Evolutionary conservation across 2,797 vertebrate genomes (phyloP).

Genomic region (Myotis daubentonii): DNA sequence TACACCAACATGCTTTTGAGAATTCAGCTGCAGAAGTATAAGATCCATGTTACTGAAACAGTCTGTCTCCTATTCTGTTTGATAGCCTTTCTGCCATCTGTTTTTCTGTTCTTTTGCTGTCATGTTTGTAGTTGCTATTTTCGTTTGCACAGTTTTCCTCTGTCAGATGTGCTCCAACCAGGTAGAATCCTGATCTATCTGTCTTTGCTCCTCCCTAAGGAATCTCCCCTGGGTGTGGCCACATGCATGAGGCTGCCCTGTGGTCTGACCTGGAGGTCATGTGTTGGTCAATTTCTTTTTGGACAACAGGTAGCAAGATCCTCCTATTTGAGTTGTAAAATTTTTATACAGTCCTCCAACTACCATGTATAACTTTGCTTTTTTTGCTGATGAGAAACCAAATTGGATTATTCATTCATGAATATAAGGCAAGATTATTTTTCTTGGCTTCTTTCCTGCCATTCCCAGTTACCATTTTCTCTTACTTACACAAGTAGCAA

Average conservation of each 20-base stretch:
- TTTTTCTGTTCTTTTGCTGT: neutral
- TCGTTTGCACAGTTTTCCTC: neutral
- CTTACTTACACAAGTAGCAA: neutral
- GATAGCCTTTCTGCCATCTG: neutral
- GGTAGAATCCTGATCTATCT: rapidly evolving
- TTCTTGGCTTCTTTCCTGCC: neutral
- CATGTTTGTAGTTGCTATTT: neutral
- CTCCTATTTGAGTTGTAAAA: neutral
- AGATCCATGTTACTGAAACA: neutral
- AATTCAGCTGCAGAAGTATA: neutral
- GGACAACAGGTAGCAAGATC: neutral
- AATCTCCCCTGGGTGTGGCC: neutral
- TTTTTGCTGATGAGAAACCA: neutral
- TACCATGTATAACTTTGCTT: neutral
- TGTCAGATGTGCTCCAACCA: neutral
- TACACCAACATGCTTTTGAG: neutral
- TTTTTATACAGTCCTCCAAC: neutral
- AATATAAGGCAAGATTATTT: neutral
- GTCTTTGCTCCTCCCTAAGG: neutral
- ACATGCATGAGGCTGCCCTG: too few species aligned
- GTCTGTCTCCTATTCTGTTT: neutral
- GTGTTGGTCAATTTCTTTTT: neutral
- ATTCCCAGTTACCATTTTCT: neutral
- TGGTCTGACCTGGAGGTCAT: neutral
- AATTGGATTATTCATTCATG: neutral